phyloP scores from a whole-genome alignment of 2,888 invertebrate species.

The Melikaiella ostensackeni region DNA sequence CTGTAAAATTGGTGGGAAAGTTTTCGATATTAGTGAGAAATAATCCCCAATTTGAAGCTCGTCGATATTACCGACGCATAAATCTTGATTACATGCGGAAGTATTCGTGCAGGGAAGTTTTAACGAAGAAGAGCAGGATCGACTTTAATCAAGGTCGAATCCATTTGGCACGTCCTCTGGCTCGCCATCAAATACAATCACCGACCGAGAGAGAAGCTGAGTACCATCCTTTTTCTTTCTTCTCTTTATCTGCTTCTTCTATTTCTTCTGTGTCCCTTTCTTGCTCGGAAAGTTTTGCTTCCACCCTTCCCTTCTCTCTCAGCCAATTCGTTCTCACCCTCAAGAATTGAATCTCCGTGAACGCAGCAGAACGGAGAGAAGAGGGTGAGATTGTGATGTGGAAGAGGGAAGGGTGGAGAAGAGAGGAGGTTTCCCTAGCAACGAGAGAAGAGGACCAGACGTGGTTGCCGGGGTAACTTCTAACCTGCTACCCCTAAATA shows the following conservation, averaged over 20 bases:
- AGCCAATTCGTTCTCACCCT: slow-evolving; percentile 37
- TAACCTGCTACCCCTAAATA: slow-evolving; percentile 67
- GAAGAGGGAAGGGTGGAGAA: slow-evolving; percentile 42
- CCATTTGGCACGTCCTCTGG: slow-evolving; percentile 41
- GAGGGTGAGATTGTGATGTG: slow-evolving; percentile 28
- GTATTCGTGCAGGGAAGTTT: slow-evolving; percentile 34
- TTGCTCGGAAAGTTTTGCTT: slow-evolving; percentile 33
- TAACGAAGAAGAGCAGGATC: slow-evolving; percentile 39
- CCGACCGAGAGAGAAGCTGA: slow-evolving; percentile 7
- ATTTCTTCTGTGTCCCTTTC: slow-evolving; percentile 28
- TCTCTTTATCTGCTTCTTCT: slow-evolving; percentile 37
- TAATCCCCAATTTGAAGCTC: slow-evolving; percentile 31
- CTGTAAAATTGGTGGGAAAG: not conserved
- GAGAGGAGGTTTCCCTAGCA: slow-evolving; percentile 72
- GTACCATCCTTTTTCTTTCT: slow-evolving; percentile 9
- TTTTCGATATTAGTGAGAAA: not conserved
- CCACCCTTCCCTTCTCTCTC: slow-evolving; percentile 37
- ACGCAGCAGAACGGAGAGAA: slow-evolving; percentile 37
- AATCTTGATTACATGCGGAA: slow-evolving; percentile 37
- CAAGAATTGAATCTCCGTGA: slow-evolving; percentile 39
- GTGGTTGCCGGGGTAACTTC: slow-evolving; percentile 71
- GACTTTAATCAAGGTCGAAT: slow-evolving; percentile 60
- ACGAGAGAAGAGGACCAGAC: slow-evolving; percentile 67
- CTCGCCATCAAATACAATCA: slow-evolving; percentile 42
- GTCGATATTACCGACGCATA: slow-evolving; percentile 29